Evolutionary conservation across 2,113 vertebrate genomes (phyloP), one percentile per base, ranked within the genome.

Genomic region (Poecilia latipinna): DNA sequence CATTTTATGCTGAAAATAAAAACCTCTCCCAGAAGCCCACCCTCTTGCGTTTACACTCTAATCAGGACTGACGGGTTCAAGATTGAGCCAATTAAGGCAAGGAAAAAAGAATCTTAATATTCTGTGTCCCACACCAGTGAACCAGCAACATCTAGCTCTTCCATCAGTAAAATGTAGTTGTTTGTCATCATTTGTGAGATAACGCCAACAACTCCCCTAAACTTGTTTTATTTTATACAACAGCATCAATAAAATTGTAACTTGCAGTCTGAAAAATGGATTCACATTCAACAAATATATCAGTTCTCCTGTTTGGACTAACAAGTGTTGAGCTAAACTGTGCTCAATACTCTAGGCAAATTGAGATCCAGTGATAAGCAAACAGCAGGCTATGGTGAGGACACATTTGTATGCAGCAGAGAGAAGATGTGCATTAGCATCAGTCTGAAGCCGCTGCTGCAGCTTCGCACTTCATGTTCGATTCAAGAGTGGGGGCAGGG

Each of bases 321-420:
- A 37, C 61, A 78, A 77, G 73, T 85, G 86, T 88, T 75, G 86
- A 88, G 64, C 82, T 86, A 88, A 90, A 93, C 80, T 83, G 80
- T 13, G 63, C 80, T 86, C 79, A 88, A 88, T 89, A 76, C 75
- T 85, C 82, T 85, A 81, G 87, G 86, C 83, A 86, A 89, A 91
- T 84, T 86, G 82, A 91, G 86, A 88, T 85, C 86, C 75, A 80
- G 79, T 90, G 87, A 88, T 90, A 91, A 91, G 89, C 62, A 85
- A 88, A 88, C 84, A 89, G 85, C 69, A 54, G 83, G 90, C 79
- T 82, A 90, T 83, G 85, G 86, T 92, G 76, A 91, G 89, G 83
- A 89, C 72, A 88, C 88, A 94, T 95, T 93, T 90, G 93, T 94
- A 95, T 95, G 93, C 94, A 95, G 92, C 81, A 90, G 74, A 76